phyloP scores from a whole-genome alignment of 2,888 invertebrate genomes.

The Drosophila lutescens region DNA sequence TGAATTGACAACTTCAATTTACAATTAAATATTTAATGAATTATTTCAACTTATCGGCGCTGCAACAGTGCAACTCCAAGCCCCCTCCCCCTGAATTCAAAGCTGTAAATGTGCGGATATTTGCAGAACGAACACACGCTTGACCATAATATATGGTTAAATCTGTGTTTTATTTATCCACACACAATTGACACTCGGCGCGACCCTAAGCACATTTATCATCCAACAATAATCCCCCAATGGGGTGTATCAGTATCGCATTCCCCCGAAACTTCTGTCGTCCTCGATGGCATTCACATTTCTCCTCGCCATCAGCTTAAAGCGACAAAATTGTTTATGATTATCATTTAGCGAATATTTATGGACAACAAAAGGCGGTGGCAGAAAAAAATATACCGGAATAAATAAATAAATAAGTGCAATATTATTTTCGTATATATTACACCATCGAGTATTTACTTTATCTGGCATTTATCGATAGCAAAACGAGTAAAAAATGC shows the following conservation, averaged over 20 bases:
- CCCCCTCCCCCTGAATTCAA: neutral
- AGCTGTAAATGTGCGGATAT: slow-evolving; percentile 38
- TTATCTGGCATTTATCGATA: slow-evolving; percentile 43
- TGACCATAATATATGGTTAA: slow-evolving; percentile 49
- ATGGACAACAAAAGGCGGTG: slow-evolving; percentile 30
- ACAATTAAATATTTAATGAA: slow-evolving; percentile 41
- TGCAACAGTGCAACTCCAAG: neutral
- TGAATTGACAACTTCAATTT: slow-evolving; percentile 44
- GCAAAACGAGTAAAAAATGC: slow-evolving; percentile 8
- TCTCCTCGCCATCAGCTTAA: slow-evolving; percentile 30
- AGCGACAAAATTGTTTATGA: slow-evolving; percentile 61
- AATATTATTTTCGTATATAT: slow-evolving; percentile 38
- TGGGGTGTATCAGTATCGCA: slow-evolving; percentile 24
- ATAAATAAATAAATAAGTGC: slow-evolving; percentile 48
- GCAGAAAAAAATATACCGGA: slow-evolving; percentile 9
- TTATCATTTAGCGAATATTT: slow-evolving; percentile 63
- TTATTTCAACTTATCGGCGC: slow-evolving; percentile 33
- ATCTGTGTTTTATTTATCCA: slow-evolving; percentile 68
- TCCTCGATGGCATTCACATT: slow-evolving; percentile 11
- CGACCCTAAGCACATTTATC: slow-evolving; percentile 69
- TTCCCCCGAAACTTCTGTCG: neutral
- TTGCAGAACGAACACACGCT: slow-evolving; percentile 25
- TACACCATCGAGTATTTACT: slow-evolving; percentile 34
- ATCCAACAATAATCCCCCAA: slow-evolving; percentile 46
- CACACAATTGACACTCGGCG: slow-evolving; percentile 68